Conservation (phyloP, 2,113 vertebrate species). For the Hystrix brachyura region DNA sequence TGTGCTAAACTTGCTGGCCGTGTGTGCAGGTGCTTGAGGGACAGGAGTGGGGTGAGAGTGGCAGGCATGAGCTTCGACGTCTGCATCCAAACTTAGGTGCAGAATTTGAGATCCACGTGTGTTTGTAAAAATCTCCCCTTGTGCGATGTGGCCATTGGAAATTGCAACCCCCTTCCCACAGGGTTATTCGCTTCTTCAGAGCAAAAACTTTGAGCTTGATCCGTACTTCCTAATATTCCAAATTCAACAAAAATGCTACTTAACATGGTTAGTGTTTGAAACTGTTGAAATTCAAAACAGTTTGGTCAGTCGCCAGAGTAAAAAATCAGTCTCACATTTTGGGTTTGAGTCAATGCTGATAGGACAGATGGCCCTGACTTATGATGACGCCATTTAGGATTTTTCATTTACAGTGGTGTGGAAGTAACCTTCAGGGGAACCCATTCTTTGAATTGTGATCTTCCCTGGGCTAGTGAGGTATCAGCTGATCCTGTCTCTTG, state of each 20-base stretch:
- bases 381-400: not conserved
- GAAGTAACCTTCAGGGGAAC: not conserved
- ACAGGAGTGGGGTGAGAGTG: not conserved
- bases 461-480: not conserved
- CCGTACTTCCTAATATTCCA: slow-evolving; percentile 69
- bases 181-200: slow-evolving; percentile 20
- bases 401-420: not conserved
- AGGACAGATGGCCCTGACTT: not conserved
- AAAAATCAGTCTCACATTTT: slow-evolving; percentile 67
- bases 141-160: not conserved
- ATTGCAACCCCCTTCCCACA: not conserved
- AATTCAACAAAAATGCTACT: slow-evolving; percentile 73
- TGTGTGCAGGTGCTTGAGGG: accelerated
- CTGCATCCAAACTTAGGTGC: not conserved
- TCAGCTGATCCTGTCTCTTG: not conserved
- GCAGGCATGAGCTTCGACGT: not conserved
- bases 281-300: slow-evolving; percentile 72
- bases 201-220: not conserved
- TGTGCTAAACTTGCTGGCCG: not conserved
- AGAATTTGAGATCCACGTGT: not conserved
- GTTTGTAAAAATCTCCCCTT: not conserved
- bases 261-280: slow-evolving; percentile 70
- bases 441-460: not conserved
- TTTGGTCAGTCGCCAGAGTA: slow-evolving; percentile 41
- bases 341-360: not conserved